phyloP scores from a whole-genome alignment of 1,140 invertebrate genomes.

The Sycobia sp. region DNA sequence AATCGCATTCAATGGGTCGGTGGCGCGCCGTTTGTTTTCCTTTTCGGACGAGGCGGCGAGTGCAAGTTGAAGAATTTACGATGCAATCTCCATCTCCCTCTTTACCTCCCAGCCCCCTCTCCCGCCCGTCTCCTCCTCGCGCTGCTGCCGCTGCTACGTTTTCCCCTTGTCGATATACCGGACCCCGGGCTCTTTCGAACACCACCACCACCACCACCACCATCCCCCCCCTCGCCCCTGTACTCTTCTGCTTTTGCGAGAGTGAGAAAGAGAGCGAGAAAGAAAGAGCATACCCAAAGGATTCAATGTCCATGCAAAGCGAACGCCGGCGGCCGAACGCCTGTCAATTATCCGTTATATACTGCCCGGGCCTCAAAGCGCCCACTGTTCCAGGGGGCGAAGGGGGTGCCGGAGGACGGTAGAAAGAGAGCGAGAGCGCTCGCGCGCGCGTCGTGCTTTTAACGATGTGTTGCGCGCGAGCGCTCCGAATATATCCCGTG shows the following conservation, averaged over 20 bases:
- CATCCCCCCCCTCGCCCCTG: too few relatives aligned
- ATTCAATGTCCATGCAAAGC: constrained; percentile 59
- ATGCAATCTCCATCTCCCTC: constrained; percentile 33
- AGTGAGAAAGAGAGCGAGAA: too few relatives aligned
- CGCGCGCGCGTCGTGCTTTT: not conserved
- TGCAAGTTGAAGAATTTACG: constrained; percentile 31
- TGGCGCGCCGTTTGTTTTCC: constrained; percentile 22
- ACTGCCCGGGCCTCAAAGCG: constrained; percentile 48
- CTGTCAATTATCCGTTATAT: constrained; percentile 62
- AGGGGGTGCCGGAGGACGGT: not conserved
- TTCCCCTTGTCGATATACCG: constrained; percentile 39
- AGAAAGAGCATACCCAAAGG: constrained; percentile 34
- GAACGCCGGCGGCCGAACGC: constrained; percentile 50
- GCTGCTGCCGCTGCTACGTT: constrained; percentile 25
- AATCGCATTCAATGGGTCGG: not conserved
- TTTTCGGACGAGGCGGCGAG: constrained; percentile 19
- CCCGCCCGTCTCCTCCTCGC: not conserved
- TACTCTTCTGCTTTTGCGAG: too few relatives aligned
- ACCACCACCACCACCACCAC: too few relatives aligned
- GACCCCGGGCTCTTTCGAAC: too few relatives aligned
- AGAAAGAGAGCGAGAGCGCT: not conserved
- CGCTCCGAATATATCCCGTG: too few relatives aligned
- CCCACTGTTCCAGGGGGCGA: not conserved
- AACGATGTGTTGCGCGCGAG: constrained; percentile 24
- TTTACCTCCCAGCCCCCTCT: not conserved